Conservation (phyloP, 2,113 vertebrate species). For the Atherinomorus stipes region DNA sequence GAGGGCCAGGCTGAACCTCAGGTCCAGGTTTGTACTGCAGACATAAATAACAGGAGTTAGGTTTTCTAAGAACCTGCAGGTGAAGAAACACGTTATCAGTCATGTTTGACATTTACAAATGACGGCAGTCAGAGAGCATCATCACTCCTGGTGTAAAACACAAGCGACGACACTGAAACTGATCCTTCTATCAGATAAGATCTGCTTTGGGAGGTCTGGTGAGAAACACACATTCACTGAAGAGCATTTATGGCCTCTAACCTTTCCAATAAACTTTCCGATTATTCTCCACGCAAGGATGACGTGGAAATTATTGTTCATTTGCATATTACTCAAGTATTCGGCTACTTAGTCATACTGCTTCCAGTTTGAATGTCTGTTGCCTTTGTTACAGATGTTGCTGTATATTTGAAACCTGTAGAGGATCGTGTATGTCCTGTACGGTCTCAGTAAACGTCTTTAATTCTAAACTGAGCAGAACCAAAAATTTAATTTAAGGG, state of each 20-base stretch:
- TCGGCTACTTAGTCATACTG: neutral
- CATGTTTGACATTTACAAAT: neutral
- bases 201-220: conserved; percentile 4
- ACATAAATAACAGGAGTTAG: conserved; percentile 3
- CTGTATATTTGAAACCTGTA: no score
- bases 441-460: neutral
- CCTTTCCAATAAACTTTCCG: neutral
- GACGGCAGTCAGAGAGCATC: neutral
- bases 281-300: neutral
- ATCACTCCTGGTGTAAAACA: neutral
- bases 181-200: neutral
- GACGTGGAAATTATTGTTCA: neutral
- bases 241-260: neutral
- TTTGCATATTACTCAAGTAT: neutral
- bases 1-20: conserved; percentile 93
- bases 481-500: neutral
- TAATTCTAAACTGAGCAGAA: neutral
- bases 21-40: conserved; percentile 89
- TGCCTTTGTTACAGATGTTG: no score
- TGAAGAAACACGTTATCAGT: neutral
- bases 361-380: neutral
- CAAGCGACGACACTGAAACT: neutral
- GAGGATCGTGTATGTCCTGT: no score
- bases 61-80: neutral
- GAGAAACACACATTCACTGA: neutral